Base-by-base conservation (phyloP, 2,888 invertebrate species). In the Notodonta dromedarius region DNA sequence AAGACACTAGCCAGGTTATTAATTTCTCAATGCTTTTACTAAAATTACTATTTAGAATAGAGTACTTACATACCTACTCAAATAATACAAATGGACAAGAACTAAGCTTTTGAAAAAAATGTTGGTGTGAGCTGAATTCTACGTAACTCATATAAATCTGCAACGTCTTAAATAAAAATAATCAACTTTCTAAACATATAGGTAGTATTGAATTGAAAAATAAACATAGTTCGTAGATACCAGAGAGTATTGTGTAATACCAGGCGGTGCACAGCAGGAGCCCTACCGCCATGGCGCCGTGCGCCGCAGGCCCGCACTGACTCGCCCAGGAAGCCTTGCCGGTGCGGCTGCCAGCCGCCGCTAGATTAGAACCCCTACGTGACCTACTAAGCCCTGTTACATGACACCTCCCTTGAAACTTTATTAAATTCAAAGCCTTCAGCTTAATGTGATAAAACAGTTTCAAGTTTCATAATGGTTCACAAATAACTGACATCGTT, bases 211-310 rank as follows among this genome's bases (percentile, higher is more conserved):
- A 24, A 24, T 24, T 24, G 24, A 24, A 24, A 24, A 40, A 40
- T 40, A 7, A 8, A 40, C 6, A 40, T 40, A 40, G 44, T 44
- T 72, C 88, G 75, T 82, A 24, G 24, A 2, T 24, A 93, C 93
- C 93, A 70, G 90, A 81, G 54, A 93, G 73, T 69, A 93, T 93
- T 58, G 93, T 93, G 70, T 84, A 92, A 73, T 89, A 92, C 93
- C 93, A 93, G 62, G 91, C 90, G 39, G 71, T 74, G 76, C 91
- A 91, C 72, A 93, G 83, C 65, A 91, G 74, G 59, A 85, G 74
- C 59, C 93, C 93, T 69, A 80, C 79, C 80, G 85, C 87, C 91
- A 92, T 91, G 83, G 80, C 82, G 82, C 69, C 70, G 73, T 78
- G 67, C 70, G 66, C 77, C 39, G 66, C 65, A 61, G 73, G 82